Percentiles rank a stretch among this genome's conserved stretches.
Conservation (phyloP, 23 tunicate species). For the Diplosoma virens region DNA sequence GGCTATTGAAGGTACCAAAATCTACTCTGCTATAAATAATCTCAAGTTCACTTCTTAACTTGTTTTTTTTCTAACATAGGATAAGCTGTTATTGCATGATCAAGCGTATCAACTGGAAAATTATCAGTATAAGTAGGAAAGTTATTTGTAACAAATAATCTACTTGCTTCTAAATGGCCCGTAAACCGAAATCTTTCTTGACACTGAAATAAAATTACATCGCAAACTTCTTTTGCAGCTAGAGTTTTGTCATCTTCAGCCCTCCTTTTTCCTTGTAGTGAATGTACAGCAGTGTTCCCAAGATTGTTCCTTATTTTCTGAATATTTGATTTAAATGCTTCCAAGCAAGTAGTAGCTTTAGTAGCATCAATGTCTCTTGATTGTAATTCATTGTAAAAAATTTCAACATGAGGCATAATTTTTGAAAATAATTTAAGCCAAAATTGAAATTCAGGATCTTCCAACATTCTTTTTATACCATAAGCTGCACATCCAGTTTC, state of each 20-base stretch:
- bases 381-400: constrained; percentile 12
- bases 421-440: constrained; percentile 15
- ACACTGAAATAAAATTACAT: constrained; percentile 10
- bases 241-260: neutral
- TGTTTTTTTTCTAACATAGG: constrained; percentile 3
- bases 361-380: too few relatives aligned
- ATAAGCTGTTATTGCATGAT: neutral
- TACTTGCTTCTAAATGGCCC: constrained; percentile 12
- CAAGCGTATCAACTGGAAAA: neutral
- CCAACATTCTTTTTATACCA: neutral
- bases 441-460: constrained; percentile 8
- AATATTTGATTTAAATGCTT: too few relatives aligned
- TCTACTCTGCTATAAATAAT: neutral
- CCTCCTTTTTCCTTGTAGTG: too few relatives aligned
- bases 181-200: constrained; percentile 10
- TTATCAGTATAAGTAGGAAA: neutral
- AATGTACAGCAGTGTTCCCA: too few relatives aligned
- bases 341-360: too few relatives aligned
- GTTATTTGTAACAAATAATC: neutral
- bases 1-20: neutral
- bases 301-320: too few relatives aligned
- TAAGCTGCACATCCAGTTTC: constrained; percentile 1
- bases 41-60: constrained; percentile 1
- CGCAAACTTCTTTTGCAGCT: constrained; percentile 19
- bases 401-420: constrained; percentile 43